Conservation (phyloP, 2,113 vertebrate species). For the Sinosuthora webbiana region DNA sequence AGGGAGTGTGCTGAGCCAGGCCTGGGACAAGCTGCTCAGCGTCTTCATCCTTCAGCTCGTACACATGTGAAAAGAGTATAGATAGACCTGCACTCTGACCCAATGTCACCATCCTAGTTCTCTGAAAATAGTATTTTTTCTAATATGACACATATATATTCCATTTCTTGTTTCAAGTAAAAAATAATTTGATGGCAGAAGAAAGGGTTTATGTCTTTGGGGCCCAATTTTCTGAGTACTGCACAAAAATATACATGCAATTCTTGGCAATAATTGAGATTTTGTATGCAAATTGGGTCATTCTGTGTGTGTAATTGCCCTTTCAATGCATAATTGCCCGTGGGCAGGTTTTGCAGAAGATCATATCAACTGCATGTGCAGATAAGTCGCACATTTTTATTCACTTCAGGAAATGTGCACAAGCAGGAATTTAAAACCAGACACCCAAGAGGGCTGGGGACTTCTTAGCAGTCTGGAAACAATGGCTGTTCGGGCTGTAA, state of each 20-base stretch:
- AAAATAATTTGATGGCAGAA: not conserved
- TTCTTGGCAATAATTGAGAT: slow-evolving; percentile 13
- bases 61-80: not conserved
- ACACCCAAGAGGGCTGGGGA: not conserved
- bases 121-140: not conserved
- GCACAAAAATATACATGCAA: not conserved
- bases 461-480: not conserved
- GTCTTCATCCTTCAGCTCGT: not conserved
- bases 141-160: not conserved
- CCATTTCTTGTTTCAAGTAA: not conserved
- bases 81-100: not conserved
- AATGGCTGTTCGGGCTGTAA: not conserved
- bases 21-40: rapidly evolving
- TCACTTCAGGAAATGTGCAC: slow-evolving; percentile 9
- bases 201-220: slow-evolving; percentile 17
- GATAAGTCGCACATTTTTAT: slow-evolving; percentile 21
- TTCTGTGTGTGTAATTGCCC: slow-evolving; percentile 37
- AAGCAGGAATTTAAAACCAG: slow-evolving; percentile 13
- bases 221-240: slow-evolving; percentile 13
- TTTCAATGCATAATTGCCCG: slow-evolving; percentile 37
- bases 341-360: slow-evolving; percentile 39
- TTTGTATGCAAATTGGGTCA: slow-evolving; percentile 43
- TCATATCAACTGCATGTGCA: not conserved
- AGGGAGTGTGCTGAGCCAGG: not conserved
- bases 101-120: not conserved